phyloP scores from a whole-genome alignment of 2,888 invertebrate genomes.

The Erannis defoliaria region DNA sequence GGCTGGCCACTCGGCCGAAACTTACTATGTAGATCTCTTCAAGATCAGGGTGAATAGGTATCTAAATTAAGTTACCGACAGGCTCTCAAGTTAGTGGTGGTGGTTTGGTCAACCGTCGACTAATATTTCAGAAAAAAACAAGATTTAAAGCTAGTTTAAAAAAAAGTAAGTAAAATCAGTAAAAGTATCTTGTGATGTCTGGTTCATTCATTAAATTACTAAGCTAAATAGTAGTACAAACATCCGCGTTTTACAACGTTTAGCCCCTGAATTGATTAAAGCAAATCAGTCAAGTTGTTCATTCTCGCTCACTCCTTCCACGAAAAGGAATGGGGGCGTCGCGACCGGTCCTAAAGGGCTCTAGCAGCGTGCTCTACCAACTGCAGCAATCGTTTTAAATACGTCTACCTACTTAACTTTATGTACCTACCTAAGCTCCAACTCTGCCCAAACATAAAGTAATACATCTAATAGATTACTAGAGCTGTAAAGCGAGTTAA shows the following conservation, averaged over 20 bases:
- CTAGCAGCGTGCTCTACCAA: slow-evolving; percentile 30
- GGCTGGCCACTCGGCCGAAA: too few relatives aligned
- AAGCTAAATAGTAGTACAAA: slow-evolving; percentile 1
- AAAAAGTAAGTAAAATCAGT: too few relatives aligned
- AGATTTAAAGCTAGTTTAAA: too few relatives aligned
- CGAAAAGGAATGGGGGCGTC: slow-evolving; percentile 64
- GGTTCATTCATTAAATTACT: neutral
- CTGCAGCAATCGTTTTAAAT: slow-evolving; percentile 39
- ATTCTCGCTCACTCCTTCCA: slow-evolving; percentile 44
- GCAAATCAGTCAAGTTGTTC: slow-evolving; percentile 34
- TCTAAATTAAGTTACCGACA: too few relatives aligned
- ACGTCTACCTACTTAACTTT: slow-evolving; percentile 36
- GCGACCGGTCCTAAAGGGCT: slow-evolving; percentile 63
- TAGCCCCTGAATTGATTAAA: slow-evolving; percentile 22
- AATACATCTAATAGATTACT: slow-evolving; percentile 34
- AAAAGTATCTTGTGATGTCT: neutral
- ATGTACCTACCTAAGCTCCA: slow-evolving; percentile 16
- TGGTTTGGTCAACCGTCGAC: too few relatives aligned
- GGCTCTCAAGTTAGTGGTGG: too few relatives aligned
- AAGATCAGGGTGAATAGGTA: too few relatives aligned
- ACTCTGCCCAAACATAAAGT: slow-evolving; percentile 34
- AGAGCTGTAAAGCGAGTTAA: slow-evolving; percentile 36
- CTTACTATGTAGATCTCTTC: too few relatives aligned
- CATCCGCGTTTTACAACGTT: slow-evolving; percentile 3
- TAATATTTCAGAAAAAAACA: too few relatives aligned